phyloP scores from a whole-genome alignment of 2,797 vertebrate species.

The Podargus strigoides region DNA sequence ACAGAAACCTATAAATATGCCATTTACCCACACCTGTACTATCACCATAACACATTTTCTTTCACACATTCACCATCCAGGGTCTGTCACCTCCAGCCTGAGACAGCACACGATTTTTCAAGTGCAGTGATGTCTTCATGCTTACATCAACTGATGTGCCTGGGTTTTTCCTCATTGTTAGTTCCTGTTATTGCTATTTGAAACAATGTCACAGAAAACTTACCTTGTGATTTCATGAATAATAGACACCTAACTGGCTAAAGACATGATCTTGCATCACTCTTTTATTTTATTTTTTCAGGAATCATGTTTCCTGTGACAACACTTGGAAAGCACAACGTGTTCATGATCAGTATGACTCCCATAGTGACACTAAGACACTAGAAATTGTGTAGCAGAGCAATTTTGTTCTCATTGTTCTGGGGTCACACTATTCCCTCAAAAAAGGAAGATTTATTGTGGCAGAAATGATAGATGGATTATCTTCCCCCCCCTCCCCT shows the following conservation, averaged over 20 bases:
- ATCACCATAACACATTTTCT: not conserved
- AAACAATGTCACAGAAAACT: not conserved
- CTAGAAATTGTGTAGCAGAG: not conserved
- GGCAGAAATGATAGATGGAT: not conserved
- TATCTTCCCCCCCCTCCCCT: not conserved
- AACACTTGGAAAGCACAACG: not conserved
- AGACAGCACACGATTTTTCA: not conserved
- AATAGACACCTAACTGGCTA: not conserved
- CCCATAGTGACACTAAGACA: not conserved
- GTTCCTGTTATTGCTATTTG: not conserved
- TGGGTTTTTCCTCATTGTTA: not conserved
- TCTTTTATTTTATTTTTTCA: not conserved
- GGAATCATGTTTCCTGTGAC: not conserved
- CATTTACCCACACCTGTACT: not conserved
- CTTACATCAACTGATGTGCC: not conserved
- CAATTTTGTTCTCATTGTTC: not conserved
- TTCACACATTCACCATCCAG: not conserved
- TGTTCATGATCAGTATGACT: not conserved
- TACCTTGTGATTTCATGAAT: not conserved
- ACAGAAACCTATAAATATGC: not conserved
- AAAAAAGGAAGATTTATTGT: not conserved
- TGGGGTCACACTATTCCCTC: not conserved
- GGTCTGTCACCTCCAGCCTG: not conserved
- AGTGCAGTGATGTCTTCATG: not conserved
- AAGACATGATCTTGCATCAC: not conserved